A percentile compares a stretch with the other conserved stretches of the same genome.
These are phyloP conservation scores for Imbricaverruca yamaguchii DNA, from an alignment of 2,888 invertebrate species.

Conservation along the genomic window DNA sequence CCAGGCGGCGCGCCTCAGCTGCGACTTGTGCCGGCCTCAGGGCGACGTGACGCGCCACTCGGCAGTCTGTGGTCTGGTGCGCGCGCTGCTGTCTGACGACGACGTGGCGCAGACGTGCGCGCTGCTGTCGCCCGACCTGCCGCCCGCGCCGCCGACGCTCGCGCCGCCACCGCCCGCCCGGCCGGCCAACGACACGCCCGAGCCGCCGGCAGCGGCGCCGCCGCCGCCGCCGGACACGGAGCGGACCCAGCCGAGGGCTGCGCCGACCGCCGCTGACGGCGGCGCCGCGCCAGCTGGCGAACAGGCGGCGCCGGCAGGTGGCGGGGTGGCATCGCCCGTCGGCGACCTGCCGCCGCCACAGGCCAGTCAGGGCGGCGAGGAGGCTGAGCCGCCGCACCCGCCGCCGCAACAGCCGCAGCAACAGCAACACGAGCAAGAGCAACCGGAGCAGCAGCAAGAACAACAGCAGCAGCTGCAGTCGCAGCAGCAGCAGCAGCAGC, in stretches of 20 bases:
- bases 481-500: conserved; percentile 18
- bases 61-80: neutral
- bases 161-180: neutral
- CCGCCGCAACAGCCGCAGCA: conserved; percentile 16
- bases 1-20: neutral
- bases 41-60: neutral
- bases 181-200: neutral
- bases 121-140: neutral
- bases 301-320: neutral
- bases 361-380: neutral
- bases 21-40: neutral
- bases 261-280: neutral
- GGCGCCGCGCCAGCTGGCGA: neutral
- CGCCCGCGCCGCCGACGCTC: neutral
- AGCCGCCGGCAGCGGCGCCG: neutral
- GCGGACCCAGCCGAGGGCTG: neutral
- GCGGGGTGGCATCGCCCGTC: neutral
- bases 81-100: neutral
- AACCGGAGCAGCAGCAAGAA: neutral
- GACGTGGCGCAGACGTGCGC: neutral
- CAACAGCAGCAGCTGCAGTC: conserved; percentile 22
- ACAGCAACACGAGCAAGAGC: conserved; percentile 11
- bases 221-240: neutral
- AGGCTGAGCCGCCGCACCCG: neutral
- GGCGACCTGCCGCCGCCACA: neutral